phyloP scores from a whole-genome alignment of 2,888 invertebrate species.

The Opisthograptis luteolata region DNA sequence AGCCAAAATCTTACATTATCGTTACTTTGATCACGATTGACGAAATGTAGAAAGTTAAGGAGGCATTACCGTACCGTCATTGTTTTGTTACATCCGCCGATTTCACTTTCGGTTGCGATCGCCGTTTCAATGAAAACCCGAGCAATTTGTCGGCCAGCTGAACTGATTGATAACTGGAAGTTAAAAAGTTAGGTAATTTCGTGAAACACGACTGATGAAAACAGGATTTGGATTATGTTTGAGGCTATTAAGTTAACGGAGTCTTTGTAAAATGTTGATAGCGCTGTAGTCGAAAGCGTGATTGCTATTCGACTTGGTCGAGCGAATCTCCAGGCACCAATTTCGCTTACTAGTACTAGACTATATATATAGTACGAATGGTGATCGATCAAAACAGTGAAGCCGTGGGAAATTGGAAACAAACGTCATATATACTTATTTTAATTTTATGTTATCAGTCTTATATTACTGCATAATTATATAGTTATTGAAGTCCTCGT shows the following conservation, averaged over 20 bases:
- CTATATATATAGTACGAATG: too few relatives aligned
- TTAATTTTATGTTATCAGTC: too few relatives aligned
- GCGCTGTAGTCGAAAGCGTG: neutral
- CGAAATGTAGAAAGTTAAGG: slow-evolving; percentile 36
- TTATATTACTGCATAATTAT: too few relatives aligned
- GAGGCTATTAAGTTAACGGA: too few relatives aligned
- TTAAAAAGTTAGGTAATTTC: slow-evolving; percentile 10
- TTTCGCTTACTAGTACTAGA: too few relatives aligned
- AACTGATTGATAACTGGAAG: neutral
- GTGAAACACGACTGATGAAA: neutral
- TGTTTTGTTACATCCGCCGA: slow-evolving; percentile 37
- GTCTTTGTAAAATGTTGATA: too few relatives aligned
- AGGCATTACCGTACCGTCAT: slow-evolving; percentile 32
- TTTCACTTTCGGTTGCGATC: slow-evolving; percentile 38
- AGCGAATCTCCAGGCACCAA: neutral
- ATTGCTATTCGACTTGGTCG: neutral
- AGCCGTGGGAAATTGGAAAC: too few relatives aligned
- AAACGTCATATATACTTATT: too few relatives aligned
- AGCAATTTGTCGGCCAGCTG: slow-evolving; percentile 22
- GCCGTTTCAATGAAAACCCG: slow-evolving; percentile 32
- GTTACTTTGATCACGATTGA: slow-evolving; percentile 5
- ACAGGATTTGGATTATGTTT: neutral
- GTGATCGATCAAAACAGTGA: too few relatives aligned
- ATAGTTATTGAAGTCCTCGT: too few relatives aligned
- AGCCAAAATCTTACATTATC: neutral